Conservation (phyloP, 1,140 invertebrate species). For the Brachionus koreanus region DNA sequence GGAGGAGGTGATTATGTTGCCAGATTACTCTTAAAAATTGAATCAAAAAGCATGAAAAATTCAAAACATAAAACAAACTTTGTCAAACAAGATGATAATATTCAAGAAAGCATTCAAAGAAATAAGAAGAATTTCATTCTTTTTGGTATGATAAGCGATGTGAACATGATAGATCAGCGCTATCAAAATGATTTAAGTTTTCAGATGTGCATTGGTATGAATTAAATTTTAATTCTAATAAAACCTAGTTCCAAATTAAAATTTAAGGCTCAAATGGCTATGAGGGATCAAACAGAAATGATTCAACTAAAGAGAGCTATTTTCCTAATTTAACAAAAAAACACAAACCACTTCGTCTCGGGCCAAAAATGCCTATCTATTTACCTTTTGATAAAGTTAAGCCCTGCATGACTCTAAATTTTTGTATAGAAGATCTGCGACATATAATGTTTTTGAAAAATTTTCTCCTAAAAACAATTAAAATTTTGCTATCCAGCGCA, state of each 20-base stretch:
- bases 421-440: conserved; percentile 27
- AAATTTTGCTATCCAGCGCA: background rate
- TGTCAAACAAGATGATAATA: background rate
- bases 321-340: background rate
- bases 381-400: conserved; percentile 35
- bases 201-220: conserved; percentile 36
- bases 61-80: background rate
- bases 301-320: background rate
- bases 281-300: background rate
- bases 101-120: background rate
- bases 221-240: background rate
- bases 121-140: conserved; percentile 29
- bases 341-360: background rate
- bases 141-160: conserved; percentile 21
- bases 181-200: conserved; percentile 14
- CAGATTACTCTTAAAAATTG: background rate
- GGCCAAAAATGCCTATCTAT: background rate
- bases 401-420: conserved; percentile 29
- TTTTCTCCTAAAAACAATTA: background rate
- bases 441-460: conserved; percentile 25
- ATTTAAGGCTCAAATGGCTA: conserved; percentile 11
- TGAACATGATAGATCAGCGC: conserved; percentile 1
- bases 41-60: background rate
- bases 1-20: conserved; percentile 28
- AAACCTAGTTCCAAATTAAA: background rate